Conservation (phyloP, 1,140 invertebrate species). For the Venustaconcha ellipsiformis region DNA sequence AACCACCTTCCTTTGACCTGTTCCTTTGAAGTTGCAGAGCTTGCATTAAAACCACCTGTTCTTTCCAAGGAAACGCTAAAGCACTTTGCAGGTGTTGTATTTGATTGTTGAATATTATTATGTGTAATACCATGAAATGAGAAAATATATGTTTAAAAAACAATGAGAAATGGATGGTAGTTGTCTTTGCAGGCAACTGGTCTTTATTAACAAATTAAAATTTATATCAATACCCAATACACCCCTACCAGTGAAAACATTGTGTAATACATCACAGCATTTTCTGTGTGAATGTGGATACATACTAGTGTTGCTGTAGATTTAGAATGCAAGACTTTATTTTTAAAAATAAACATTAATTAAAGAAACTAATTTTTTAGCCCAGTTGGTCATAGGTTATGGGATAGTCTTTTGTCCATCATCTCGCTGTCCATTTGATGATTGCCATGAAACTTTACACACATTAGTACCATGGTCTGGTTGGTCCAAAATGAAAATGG, state of each 20-base stretch:
- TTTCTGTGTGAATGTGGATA: too few relatives aligned
- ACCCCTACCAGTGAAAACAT: not conserved
- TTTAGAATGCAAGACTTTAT: too few relatives aligned
- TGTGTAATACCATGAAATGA: not conserved
- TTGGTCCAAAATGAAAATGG: too few relatives aligned
- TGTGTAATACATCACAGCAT: too few relatives aligned
- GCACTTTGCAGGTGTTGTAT: slow-evolving; percentile 53
- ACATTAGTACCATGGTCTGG: too few relatives aligned
- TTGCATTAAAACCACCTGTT: slow-evolving; percentile 80
- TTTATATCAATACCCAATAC: not conserved
- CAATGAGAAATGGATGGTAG: not conserved
- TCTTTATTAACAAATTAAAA: not conserved
- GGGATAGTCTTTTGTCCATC: too few relatives aligned
- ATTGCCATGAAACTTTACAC: too few relatives aligned
- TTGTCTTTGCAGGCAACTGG: not conserved
- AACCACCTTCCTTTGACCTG: slow-evolving; percentile 91
- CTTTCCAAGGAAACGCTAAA: slow-evolving; percentile 74
- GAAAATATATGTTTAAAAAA: not conserved
- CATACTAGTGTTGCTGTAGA: too few relatives aligned
- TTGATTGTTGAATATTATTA: not conserved
- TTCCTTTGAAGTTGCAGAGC: slow-evolving; percentile 90
- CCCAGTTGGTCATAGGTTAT: too few relatives aligned
- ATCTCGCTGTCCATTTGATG: too few relatives aligned
- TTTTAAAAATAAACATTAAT: too few relatives aligned
- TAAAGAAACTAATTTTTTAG: too few relatives aligned